A percentile compares a stretch with the other conserved stretches of the same genome.
phyloP scores from a whole-genome alignment of 2,113 vertebrate genomes.

The Vidua macroura region DNA sequence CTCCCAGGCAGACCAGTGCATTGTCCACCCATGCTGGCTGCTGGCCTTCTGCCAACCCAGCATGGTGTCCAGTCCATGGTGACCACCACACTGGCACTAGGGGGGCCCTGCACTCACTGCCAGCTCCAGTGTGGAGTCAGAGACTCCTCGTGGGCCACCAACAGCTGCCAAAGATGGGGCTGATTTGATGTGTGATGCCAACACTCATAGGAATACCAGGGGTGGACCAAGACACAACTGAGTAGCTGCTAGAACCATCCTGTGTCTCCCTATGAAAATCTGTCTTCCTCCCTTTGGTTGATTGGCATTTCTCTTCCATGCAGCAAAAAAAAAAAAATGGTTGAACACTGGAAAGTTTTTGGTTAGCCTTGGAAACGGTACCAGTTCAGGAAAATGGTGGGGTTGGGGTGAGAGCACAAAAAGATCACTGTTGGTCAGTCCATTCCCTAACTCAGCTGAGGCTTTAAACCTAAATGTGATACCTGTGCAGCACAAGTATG shows the following conservation, averaged over 20 bases:
- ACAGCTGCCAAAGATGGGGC: neutral
- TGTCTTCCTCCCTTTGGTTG: neutral
- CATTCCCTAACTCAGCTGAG: neutral
- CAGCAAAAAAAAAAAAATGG: neutral
- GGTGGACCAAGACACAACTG: neutral
- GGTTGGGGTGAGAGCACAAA: accelerated
- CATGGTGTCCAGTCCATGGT: accelerated
- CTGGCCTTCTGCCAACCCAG: neutral
- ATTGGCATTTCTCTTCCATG: neutral
- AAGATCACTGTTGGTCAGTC: neutral
- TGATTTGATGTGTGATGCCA: neutral
- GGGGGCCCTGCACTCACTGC: neutral
- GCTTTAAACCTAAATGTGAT: neutral
- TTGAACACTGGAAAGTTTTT: neutral
- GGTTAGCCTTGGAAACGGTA: neutral
- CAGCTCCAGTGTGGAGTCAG: neutral
- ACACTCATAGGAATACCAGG: accelerated
- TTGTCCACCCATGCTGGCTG: neutral
- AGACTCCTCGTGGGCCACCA: neutral
- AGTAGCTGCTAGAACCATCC: neutral
- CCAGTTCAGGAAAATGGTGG: neutral
- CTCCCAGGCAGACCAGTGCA: neutral
- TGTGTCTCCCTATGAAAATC: neutral
- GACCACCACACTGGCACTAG: neutral
- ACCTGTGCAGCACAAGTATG: neutral